These are phyloP conservation scores for Hypsopygia costalis DNA, from an alignment of 2,888 invertebrate species.

Conservation along the genomic window DNA sequence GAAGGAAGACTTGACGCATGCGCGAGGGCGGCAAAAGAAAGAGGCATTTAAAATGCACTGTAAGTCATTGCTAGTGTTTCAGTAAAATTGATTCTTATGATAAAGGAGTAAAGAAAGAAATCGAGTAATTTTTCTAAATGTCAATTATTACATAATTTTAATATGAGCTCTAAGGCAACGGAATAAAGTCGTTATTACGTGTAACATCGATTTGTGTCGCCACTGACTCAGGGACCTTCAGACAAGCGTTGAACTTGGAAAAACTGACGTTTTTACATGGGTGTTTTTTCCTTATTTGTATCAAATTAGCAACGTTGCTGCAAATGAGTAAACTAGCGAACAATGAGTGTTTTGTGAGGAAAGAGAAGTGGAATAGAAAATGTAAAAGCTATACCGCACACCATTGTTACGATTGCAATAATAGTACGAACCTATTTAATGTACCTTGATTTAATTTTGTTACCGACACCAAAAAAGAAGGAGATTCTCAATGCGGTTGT, in stretches of 20 bases:
- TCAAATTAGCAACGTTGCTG: background rate
- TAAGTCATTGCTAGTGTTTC: background rate
- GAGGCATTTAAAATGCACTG: constrained; percentile 2
- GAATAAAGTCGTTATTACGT: background rate
- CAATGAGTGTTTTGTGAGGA: no score
- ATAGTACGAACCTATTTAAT: no score
- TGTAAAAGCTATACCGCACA: no score
- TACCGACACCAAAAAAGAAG: no score
- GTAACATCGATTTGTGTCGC: background rate
- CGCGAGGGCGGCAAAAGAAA: constrained; percentile 18
- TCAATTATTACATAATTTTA: background rate
- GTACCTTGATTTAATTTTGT: no score
- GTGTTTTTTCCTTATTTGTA: background rate
- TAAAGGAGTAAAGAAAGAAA: background rate
- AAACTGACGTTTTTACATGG: constrained; percentile 1
- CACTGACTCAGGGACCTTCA: constrained; percentile 6
- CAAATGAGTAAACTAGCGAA: background rate
- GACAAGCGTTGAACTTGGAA: constrained; percentile 5
- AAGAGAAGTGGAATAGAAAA: no score
- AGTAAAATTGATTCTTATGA: background rate
- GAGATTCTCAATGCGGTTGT: no score
- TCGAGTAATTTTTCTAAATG: background rate
- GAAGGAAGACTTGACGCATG: constrained; percentile 18
- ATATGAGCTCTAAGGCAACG: background rate
- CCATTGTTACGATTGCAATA: no score